Evolutionary conservation across 2,888 invertebrate genomes (phyloP), one percentile per base, ranked within the genome.

Genomic region (Oscheius sp.): DNA sequence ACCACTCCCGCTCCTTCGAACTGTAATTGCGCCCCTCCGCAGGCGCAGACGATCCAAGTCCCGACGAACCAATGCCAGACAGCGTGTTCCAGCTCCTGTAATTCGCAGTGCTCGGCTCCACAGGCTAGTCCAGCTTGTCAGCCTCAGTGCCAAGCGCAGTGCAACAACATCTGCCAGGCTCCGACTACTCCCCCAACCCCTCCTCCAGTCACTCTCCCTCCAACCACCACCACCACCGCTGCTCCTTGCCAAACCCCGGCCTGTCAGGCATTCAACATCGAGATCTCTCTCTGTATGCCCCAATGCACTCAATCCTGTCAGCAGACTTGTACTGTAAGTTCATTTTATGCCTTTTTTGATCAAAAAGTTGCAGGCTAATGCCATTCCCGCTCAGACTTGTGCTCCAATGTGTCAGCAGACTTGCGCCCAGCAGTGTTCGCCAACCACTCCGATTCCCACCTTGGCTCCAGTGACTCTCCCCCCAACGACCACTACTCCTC

Each of bases 301-400:
- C 76, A 74, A 61, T 76, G 76, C 65, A 69, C 69, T 6, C 73
- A 71, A 67, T 71, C 70, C 25, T 75, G 75, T 65, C 73, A 75
- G 39, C 73, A 75, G 48, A 42, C 53, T 37, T 75, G 75, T 64
- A 5, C 23, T 3, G 12, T 10, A 15, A 42, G n/a, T n/a, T n/a
- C n/a, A n/a, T n/a, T n/a, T n/a, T n/a, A n/a, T n/a, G n/a, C n/a
- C n/a, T n/a, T n/a, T n/a, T n/a, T n/a, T n/a, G n/a, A n/a, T n/a
- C n/a, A n/a, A n/a, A n/a, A n/a, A 17, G 42, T 42, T 15, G 34
- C 55, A 55, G 20, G n/a, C 55, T 25, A 27, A n/a, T 29, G 33
- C 25, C 48, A 12, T 25, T 48, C 53, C 70, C 17, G 68, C 71
- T 57, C 50, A 65, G 27, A 57, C 55, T 17, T 64, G 65, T 31